Percentiles rank a stretch among this genome's conserved stretches.
These are phyloP conservation scores for Neosilurus mollespiculum DNA, from an alignment of 2,797 vertebrate genomes.

Conservation along the genomic window DNA sequence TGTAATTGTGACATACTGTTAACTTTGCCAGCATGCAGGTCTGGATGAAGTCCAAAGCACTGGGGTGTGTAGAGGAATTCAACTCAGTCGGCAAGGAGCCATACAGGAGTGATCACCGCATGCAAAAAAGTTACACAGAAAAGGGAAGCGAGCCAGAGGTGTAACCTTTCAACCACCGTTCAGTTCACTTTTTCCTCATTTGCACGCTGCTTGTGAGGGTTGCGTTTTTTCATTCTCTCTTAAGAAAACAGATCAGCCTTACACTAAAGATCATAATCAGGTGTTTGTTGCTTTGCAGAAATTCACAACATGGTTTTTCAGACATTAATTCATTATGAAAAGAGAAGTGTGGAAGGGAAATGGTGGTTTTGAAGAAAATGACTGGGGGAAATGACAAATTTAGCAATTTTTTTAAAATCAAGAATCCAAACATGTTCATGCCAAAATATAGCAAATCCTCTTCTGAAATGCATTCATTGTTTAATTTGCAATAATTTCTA, in stretches of 20 bases:
- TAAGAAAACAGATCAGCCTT: neutral
- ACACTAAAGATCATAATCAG: neutral
- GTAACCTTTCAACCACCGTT: neutral
- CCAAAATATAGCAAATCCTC: too few species aligned
- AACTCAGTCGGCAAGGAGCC: neutral
- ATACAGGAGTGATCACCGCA: neutral
- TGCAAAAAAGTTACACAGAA: constrained; percentile 1
- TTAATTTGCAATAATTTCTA: too few species aligned
- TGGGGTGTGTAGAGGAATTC: constrained; percentile 9
- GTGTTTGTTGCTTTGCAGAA: constrained; percentile 11
- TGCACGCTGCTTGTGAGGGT: neutral
- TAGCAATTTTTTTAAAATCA: too few species aligned
- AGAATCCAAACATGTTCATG: too few species aligned
- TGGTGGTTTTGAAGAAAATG: too few species aligned
- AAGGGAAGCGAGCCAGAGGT: neutral
- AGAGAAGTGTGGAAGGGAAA: constrained; percentile 6
- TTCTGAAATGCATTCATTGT: too few species aligned
- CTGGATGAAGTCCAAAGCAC: neutral
- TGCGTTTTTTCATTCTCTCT: neutral
- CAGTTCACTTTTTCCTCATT: neutral
- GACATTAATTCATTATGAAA: constrained; percentile 13
- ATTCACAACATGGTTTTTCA: neutral
- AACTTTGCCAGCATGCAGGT: neutral
- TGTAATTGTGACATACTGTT: neutral
- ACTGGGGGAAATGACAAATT: too few species aligned